Conservation (phyloP, 2,113 vertebrate species). For the Ceuthmochares aereus region DNA sequence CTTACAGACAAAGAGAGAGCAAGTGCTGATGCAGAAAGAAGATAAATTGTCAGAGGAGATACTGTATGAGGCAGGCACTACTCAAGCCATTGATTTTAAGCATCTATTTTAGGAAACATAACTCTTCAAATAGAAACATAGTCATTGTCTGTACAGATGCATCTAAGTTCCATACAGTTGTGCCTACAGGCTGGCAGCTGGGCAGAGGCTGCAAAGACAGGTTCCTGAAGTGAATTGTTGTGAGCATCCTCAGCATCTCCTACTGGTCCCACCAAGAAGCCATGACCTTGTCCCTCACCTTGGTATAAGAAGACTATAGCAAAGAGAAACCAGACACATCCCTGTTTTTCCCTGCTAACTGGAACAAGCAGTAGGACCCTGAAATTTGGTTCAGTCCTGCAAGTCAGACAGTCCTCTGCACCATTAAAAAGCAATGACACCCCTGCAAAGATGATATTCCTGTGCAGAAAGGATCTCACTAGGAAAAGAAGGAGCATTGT, state of each 20-base stretch:
- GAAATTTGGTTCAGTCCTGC: background rate
- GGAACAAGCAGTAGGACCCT: background rate
- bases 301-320: background rate
- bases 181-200: background rate
- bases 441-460: background rate
- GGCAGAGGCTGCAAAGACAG: background rate
- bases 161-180: background rate
- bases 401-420: background rate
- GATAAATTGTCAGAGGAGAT: background rate
- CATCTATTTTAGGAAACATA: background rate
- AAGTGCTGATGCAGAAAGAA: background rate
- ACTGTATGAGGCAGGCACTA: background rate
- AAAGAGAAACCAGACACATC: background rate
- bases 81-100: background rate
- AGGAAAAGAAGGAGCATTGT: background rate
- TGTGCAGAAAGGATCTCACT: background rate
- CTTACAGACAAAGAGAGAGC: background rate
- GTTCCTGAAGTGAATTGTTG: background rate
- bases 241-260: background rate
- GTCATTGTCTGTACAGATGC: background rate
- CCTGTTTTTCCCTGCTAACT: background rate
- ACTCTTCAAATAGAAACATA: background rate
- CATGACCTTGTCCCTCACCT: fast-evolving
- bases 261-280: background rate
- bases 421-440: background rate